These are phyloP conservation scores for Phenganax marumi DNA, from an alignment of 92 coral and sea anemone species.

Conservation along the genomic window DNA sequence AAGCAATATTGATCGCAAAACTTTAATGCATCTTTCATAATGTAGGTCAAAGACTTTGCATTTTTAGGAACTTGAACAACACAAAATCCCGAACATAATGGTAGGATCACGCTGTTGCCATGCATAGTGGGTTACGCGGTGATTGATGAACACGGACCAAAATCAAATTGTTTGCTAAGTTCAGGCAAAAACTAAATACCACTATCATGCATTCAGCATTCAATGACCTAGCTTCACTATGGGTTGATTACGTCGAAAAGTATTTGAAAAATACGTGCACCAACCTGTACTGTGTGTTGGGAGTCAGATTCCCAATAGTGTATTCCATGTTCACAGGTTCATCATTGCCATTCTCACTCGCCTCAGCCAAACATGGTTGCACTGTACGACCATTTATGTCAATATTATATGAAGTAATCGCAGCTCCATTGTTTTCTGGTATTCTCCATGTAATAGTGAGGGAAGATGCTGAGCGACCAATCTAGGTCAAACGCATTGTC, in stretches of 20 bases:
- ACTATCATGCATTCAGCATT: no score
- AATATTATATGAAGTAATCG: slow-evolving; percentile 82
- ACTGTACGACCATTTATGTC: slow-evolving; percentile 77
- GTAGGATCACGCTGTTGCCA: no score
- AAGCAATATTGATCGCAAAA: no score
- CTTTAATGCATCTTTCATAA: no score
- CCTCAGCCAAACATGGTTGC: slow-evolving; percentile 66
- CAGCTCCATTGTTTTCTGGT: slow-evolving; percentile 82
- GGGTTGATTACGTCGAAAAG: no score
- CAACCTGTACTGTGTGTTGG: slow-evolving; percentile 84
- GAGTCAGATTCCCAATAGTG: slow-evolving; percentile 68
- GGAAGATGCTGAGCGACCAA: slow-evolving; percentile 75
- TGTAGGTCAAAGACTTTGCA: no score
- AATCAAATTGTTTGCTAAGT: no score
- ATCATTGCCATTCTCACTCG: slow-evolving; percentile 42
- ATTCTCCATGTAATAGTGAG: slow-evolving; percentile 82
- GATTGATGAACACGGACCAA: no score
- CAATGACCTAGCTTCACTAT: neutral
- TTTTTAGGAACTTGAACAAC: no score
- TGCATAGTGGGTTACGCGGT: no score
- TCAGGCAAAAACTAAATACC: no score
- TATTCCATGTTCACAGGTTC: slow-evolving; percentile 64
- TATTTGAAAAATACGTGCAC: neutral
- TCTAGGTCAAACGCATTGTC: slow-evolving; percentile 34
- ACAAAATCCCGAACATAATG: no score